Evolutionary conservation across 2,113 vertebrate species (phyloP).

Genomic region (Archilochus colubris): DNA sequence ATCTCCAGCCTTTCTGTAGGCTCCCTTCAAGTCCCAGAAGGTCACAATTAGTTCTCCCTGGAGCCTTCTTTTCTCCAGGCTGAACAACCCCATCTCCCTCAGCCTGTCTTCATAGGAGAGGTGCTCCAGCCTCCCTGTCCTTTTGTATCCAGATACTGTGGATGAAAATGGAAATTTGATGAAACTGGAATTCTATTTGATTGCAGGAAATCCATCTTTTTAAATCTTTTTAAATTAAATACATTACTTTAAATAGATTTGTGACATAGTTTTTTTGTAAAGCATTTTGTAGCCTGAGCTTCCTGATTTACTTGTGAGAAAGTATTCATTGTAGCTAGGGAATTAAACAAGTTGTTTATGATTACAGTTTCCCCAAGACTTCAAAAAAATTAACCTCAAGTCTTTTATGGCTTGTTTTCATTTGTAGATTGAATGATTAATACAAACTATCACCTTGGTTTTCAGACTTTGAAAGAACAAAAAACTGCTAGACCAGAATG

Average conservation of each 20-base stretch:
- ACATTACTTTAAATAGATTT: neutral
- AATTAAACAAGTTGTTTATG: neutral
- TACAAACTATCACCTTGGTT: neutral
- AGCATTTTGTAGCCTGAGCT: neutral
- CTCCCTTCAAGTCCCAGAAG: too few species aligned
- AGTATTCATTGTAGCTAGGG: neutral
- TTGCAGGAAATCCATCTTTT: neutral
- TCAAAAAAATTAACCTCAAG: neutral
- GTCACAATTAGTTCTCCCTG: too few species aligned
- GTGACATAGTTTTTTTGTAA: neutral
- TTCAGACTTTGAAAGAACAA: neutral
- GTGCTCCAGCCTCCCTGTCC: too few species aligned
- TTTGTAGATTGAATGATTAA: neutral
- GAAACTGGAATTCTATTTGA: neutral
- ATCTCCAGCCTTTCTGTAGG: too few species aligned
- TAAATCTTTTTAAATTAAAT: neutral
- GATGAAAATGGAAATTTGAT: neutral
- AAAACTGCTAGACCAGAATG: neutral
- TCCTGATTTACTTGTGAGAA: neutral
- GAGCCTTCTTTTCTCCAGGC: too few species aligned
- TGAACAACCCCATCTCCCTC: too few species aligned
- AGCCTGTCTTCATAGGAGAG: too few species aligned
- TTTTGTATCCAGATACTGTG: neutral
- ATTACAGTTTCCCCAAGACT: neutral
- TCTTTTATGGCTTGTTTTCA: neutral